Base-by-base conservation (phyloP, 2,797 vertebrate genomes). In the Sebastes elongatus region DNA sequence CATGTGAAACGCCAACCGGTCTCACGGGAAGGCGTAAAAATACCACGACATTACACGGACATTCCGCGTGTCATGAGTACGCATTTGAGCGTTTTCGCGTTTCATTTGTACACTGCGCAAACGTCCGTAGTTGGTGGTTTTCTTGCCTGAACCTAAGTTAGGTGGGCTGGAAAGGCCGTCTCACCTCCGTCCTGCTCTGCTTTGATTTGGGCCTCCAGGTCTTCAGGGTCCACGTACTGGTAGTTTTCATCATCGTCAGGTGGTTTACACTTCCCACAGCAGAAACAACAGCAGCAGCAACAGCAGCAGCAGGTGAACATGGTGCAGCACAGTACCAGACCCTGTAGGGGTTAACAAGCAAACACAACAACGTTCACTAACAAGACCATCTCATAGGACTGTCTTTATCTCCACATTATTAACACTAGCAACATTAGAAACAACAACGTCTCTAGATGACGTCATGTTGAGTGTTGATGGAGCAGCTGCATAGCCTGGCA, bases 281-380 rank as follows among this genome's bases (percentile, higher is more conserved):
- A 99, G 86, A 97, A 97, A 79, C 94, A 97, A 71, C 97, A 98
- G 92, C 97, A 99, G 79, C 97, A 98, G 87, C 97, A 98, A 16
- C 96, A 98, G 71, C 97, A 98, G 84, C 97, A 98, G 72, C 97
- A 97, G 61, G 96, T 96, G 83, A 97, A 93, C 14, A 95, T 33
- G 0, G 94, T 91, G 0, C 97, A 98, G 85, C 97, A 97, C 65
- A 98, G 52, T 0, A 94, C 84, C 77, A 97, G 93, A 0, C 95
- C 92, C 97, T 99, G 89, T 14, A 25, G 57, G 46, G 59, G 61
- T 18, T 6, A 33, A 62, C 33, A 61, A 1, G 20, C 30, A 72
- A 38, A 67, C 5, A 64, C 18, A 66, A 66, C 3, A 0, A n/a
- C 8, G 4, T 38, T 63, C 30, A 20, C 5, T 30, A 32, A 76